Conservation (phyloP, 2,113 vertebrate species). For the Lanius collurio region DNA sequence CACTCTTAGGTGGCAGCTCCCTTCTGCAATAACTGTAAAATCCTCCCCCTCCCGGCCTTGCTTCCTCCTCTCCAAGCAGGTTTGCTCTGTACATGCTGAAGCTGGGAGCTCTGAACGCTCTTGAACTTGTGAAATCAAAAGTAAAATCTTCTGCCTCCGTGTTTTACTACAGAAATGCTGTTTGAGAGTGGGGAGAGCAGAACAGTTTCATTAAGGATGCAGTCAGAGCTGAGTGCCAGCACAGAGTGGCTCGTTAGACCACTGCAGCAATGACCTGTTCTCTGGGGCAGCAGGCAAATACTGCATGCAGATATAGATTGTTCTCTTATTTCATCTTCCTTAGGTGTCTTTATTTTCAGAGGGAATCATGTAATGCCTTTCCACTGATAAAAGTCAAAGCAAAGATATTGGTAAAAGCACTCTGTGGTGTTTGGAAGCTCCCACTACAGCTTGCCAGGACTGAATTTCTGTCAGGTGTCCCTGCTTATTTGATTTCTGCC, state of each 20-base stretch:
- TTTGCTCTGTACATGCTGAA: neutral
- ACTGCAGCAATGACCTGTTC: neutral
- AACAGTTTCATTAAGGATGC: neutral
- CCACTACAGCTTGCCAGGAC: neutral
- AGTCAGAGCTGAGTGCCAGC: neutral
- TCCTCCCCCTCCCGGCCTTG: neutral
- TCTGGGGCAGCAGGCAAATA: constrained; percentile 5
- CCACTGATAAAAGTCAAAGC: neutral
- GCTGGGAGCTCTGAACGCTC: neutral
- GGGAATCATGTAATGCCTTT: neutral
- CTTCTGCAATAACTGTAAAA: neutral
- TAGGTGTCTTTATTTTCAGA: constrained; percentile 3
- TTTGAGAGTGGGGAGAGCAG: neutral
- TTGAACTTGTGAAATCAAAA: neutral
- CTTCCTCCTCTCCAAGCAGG: neutral
- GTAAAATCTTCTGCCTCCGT: neutral
- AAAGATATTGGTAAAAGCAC: neutral
- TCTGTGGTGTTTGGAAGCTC: neutral
- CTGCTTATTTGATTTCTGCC: neutral
- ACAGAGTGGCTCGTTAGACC: neutral
- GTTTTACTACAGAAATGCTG: neutral
- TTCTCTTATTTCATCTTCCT: constrained; percentile 8
- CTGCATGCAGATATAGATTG: constrained; percentile 11
- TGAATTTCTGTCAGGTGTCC: neutral
- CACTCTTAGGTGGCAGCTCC: neutral